Conservation (phyloP, 2,888 invertebrate species). For the Mesochorus sp. region DNA sequence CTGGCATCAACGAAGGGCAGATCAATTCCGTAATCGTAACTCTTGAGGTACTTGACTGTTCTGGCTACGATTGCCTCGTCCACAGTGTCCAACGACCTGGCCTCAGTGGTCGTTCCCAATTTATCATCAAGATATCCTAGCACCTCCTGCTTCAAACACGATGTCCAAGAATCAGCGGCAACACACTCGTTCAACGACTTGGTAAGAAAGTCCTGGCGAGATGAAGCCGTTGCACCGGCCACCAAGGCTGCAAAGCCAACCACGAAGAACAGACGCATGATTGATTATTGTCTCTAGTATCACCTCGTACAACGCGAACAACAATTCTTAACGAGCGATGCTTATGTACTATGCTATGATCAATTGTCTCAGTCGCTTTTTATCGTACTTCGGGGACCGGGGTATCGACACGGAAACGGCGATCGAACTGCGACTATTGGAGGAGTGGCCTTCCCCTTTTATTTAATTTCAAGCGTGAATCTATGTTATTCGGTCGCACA, state of each 20-base stretch:
- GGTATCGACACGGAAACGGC: constrained; percentile 77
- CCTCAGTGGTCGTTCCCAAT: constrained; percentile 82
- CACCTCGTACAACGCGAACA: constrained; percentile 31
- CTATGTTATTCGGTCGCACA: constrained; percentile 82
- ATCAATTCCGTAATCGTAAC: constrained; percentile 89
- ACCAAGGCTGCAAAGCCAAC: constrained; percentile 84
- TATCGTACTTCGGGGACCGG: constrained; percentile 64
- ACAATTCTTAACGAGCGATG: constrained; percentile 25
- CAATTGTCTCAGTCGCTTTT: constrained; percentile 64
- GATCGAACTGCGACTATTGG: constrained; percentile 81
- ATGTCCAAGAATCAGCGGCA: constrained; percentile 86
- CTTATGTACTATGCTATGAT: constrained; percentile 52
- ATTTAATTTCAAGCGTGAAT: constrained; percentile 80
- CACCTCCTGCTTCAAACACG: constrained; percentile 90
- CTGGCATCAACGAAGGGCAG: constrained; percentile 84
- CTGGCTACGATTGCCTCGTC: constrained; percentile 90
- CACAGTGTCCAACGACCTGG: constrained; percentile 76
- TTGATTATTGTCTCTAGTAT: constrained; percentile 24
- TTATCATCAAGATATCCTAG: constrained; percentile 89
- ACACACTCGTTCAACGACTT: constrained; percentile 87
- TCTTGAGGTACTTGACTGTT: constrained; percentile 87
- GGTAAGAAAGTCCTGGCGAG: constrained; percentile 74
- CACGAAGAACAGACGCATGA: constrained; percentile 71
- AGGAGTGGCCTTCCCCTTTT: constrained; percentile 82
- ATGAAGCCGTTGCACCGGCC: constrained; percentile 81